A percentile compares a stretch with the other conserved stretches of the same genome.
Evolutionary conservation across 92 coral and sea anemone genomes (phyloP).

Genomic region (Zoanthus sansibaricus): DNA sequence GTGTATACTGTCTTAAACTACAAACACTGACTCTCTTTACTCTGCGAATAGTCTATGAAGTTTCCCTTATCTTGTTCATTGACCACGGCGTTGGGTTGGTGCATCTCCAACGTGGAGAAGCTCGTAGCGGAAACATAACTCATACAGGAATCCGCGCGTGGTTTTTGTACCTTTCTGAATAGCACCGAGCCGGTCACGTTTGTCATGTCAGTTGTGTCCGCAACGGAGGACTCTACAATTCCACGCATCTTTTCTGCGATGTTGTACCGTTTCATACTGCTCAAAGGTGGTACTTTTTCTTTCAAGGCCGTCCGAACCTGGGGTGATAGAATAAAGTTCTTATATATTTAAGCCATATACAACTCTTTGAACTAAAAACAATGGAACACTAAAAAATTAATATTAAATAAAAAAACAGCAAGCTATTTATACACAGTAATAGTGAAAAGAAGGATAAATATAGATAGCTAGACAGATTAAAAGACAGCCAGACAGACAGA

Average conservation of each 20-base stretch:
- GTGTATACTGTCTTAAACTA: not conserved
- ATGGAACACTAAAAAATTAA: too few relatives aligned
- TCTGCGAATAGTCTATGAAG: not conserved
- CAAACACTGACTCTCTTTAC: slow-evolving; percentile 45
- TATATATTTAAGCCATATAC: too few relatives aligned
- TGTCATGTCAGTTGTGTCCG: slow-evolving; percentile 10
- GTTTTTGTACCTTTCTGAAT: slow-evolving; percentile 2
- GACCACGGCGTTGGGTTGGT: not conserved
- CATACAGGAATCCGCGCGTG: slow-evolving; percentile 10
- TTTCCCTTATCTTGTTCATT: not conserved
- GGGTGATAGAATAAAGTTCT: not conserved
- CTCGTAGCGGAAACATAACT: slow-evolving; percentile 14
- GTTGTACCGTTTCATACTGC: slow-evolving; percentile 9
- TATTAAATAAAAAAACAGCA: too few relatives aligned
- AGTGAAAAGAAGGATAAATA: too few relatives aligned
- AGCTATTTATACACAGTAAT: too few relatives aligned
- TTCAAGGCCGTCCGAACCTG: slow-evolving; percentile 39
- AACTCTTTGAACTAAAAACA: too few relatives aligned
- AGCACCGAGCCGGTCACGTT: slow-evolving; percentile 24
- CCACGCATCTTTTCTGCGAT: slow-evolving; percentile 24
- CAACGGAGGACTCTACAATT: slow-evolving; percentile 24
- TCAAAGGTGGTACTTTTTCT: not conserved
- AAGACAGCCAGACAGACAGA: too few relatives aligned
- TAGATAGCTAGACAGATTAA: too few relatives aligned
- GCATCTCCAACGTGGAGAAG: slow-evolving; percentile 30